phyloP scores from a whole-genome alignment of 2,888 invertebrate species.

The Choreutis nemorana region DNA sequence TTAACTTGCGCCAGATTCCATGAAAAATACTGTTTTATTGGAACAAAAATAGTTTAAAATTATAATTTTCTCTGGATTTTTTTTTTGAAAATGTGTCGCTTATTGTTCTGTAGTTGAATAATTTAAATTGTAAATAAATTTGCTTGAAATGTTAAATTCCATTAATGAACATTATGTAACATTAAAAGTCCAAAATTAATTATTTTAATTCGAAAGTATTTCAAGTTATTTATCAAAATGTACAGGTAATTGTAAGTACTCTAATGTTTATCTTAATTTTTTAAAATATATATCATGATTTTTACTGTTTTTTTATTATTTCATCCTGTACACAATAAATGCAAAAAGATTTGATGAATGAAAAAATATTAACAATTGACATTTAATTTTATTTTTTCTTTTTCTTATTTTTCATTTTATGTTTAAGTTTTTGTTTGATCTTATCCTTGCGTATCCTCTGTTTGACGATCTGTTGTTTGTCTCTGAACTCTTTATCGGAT shows the following conservation, averaged over 20 bases:
- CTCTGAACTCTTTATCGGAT: constrained; percentile 69
- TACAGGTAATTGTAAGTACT: constrained; percentile 62
- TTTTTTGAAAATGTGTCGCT: constrained; percentile 1
- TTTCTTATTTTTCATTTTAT: constrained; percentile 43
- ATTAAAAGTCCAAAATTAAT: constrained; percentile 44
- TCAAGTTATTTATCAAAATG: constrained; percentile 52
- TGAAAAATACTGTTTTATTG: too few relatives aligned
- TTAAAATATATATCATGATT: constrained; percentile 61
- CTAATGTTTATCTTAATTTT: constrained; percentile 57
- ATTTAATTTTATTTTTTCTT: constrained; percentile 33
- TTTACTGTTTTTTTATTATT: constrained; percentile 34
- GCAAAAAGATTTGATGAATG: constrained; percentile 43
- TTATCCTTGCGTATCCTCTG: constrained; percentile 72
- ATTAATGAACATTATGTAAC: constrained; percentile 24
- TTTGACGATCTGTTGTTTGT: constrained; percentile 82
- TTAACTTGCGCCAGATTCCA: too few relatives aligned
- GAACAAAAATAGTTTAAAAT: constrained; percentile 1
- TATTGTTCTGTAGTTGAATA: constrained; percentile 17
- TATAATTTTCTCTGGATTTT: constrained; percentile 1
- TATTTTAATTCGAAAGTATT: constrained; percentile 34
- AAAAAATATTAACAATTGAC: not conserved
- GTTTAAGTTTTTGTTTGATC: constrained; percentile 60
- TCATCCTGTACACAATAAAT: constrained; percentile 28
- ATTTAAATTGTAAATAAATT: constrained; percentile 41
- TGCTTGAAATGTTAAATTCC: constrained; percentile 30